Evolutionary conservation across 2,113 vertebrate genomes (phyloP).

Genomic region (Oenanthe melanoleuca): DNA sequence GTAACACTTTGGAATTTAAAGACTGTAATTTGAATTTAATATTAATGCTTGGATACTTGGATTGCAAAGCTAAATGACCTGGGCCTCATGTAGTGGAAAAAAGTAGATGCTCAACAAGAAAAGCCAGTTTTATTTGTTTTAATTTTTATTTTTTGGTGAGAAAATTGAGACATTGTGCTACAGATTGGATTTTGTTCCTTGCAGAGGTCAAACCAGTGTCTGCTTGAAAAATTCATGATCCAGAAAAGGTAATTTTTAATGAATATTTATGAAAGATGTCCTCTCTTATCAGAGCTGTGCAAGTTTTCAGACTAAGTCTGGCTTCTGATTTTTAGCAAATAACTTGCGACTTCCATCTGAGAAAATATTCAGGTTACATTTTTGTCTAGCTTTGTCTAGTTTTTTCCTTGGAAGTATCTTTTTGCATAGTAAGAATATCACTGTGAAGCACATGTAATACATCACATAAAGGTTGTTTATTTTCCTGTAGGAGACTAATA

Average conservation of each 20-base stretch:
- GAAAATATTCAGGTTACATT: slow-evolving; percentile 55
- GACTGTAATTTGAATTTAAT: slow-evolving; percentile 71
- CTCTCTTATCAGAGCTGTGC: slow-evolving; percentile 79
- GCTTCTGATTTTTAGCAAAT: slow-evolving; percentile 71
- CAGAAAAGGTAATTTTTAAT: slow-evolving; percentile 85
- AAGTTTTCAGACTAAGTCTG: slow-evolving; percentile 75
- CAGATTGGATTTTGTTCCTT: slow-evolving; percentile 67
- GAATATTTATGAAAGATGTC: slow-evolving; percentile 82
- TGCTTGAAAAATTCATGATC: slow-evolving; percentile 84
- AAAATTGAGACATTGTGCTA: slow-evolving; percentile 62
- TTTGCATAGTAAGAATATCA: slow-evolving; percentile 12
- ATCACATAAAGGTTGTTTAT: neutral
- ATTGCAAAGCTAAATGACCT: slow-evolving; percentile 64
- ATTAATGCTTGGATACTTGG: slow-evolving; percentile 53
- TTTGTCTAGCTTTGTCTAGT: slow-evolving; percentile 39
- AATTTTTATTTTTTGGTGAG: neutral
- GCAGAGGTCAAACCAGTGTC: slow-evolving; percentile 79
- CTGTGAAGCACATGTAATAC: neutral
- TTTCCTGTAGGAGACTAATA: neutral
- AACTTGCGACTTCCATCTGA: slow-evolving; percentile 34
- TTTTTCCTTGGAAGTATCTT: neutral
- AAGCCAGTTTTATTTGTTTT: neutral
- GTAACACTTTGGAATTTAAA: slow-evolving; percentile 62
- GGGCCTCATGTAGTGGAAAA: slow-evolving; percentile 46
- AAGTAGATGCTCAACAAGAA: slow-evolving; percentile 65